phyloP scores from a whole-genome alignment of 2,888 invertebrate species.

The Orthosia cruda region DNA sequence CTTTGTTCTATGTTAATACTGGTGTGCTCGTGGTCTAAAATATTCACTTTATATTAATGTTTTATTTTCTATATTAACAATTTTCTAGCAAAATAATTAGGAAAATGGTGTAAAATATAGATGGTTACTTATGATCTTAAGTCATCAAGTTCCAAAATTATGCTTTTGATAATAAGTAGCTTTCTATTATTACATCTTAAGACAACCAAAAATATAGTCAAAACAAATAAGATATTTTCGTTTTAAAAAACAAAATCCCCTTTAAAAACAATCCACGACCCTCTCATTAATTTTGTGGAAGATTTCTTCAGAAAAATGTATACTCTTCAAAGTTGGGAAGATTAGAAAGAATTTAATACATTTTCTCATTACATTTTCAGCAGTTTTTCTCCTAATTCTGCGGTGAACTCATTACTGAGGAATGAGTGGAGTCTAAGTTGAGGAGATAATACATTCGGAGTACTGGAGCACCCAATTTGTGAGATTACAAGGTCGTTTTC shows the following conservation, averaged over 20 bases:
- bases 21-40: neutral
- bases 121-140: neutral
- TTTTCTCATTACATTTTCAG: conserved; percentile 72
- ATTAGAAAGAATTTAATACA: conserved; percentile 67
- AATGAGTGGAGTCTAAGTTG: conserved; percentile 66
- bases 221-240: conserved; percentile 33
- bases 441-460: conserved; percentile 70
- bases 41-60: neutral
- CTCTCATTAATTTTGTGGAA: conserved; percentile 47
- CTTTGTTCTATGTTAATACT: conserved; percentile 10
- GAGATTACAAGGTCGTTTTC: conserved; percentile 71
- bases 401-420: conserved; percentile 68
- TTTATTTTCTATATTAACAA: too few species aligned
- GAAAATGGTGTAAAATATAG: neutral
- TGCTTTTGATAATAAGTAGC: neutral
- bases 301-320: conserved; percentile 40
- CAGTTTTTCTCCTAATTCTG: conserved; percentile 68
- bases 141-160: neutral
- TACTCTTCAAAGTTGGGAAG: conserved; percentile 45
- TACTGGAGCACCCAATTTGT: conserved; percentile 69
- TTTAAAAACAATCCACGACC: conserved; percentile 34
- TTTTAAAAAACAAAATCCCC: conserved; percentile 20
- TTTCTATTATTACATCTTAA: neutral
- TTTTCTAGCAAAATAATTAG: too few species aligned
- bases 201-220: neutral